Base-by-base conservation (phyloP, 2,888 invertebrate species). In the Sphecodes monilicornis region DNA sequence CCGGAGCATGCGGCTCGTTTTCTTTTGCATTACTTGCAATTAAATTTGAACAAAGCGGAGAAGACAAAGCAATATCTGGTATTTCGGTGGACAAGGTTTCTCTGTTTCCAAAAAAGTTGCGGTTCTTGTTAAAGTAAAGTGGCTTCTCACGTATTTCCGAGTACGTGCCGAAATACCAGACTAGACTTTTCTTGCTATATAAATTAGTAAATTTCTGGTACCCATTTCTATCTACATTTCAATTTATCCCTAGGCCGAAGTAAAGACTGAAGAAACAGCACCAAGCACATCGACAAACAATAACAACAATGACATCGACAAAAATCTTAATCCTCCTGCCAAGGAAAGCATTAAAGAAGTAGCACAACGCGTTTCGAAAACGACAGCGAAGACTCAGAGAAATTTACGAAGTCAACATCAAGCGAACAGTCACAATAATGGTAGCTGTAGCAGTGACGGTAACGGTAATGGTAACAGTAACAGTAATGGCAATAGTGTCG, bases 231-330 rank as follows among this genome's bases (percentile, higher is more conserved):
- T 87, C 87, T 93, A 39, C 91, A 90, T 90, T 91, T 90, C 88
- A 81, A 89, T 92, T 83, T 92, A 82, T 91, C 86, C 82, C 71
- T 75, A 93, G 93, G 91, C 85, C 46, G 91, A 90, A 76, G 83
- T 91, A 84, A 92, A 92, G 85, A 85, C 87, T 83, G 94, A 93
- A 90, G 91, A 90, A 76, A 84, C 90, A 82, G 73, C 91, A 78
- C 89, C 91, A 71, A 90, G 91, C 78, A 90, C 92, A 60, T 93
- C 93, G 29, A 82, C 91, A 41, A 91, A 90, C 69, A 93, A 92
- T 85, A 93, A 93, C 87, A 94, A 93, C 85, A 93, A 92, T 78
- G 84, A 82, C 18, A 91, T 90, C 54, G 92, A 94, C 84, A 94
- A 94, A 88, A 93, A 94, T 86, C 86, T 93, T 60, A 94, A 94